Base-by-base conservation (phyloP, 2,888 invertebrate species). In the Drosophila antonietae region DNA sequence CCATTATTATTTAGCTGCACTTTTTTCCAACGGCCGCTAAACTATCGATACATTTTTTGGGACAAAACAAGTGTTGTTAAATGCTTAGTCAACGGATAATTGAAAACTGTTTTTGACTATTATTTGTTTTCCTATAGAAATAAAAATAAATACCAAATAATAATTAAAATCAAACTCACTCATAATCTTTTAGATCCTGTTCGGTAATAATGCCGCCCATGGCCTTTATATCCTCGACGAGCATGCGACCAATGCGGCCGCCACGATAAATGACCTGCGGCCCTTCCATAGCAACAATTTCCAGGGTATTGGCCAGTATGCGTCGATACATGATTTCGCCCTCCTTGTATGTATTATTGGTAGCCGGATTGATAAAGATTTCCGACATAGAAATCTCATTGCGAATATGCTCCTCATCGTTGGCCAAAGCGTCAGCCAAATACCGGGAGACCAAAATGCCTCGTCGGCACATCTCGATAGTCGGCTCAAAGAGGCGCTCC, bases 171-270 rank as follows among this genome's bases (percentile, higher is more conserved):
- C 10, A 12, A 8, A 76, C 93, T 90, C 91, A 97, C 97, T 92
- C 93, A 93, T 96, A 98, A 72, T 94, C 93, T 70, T 93, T 92
- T 90, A 98, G 93, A 93, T 98, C 98, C 58, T 96, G 94, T 81
- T 94, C 94, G 2, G 96, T 96, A 37, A 98, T 94, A 69, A 97
- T 96, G 44, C 97, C 97, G 61, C 96, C 96, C 78, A 95, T 94
- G 0, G 92, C 93, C 83, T 94, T 92, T 28, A 98, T 95, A 90
- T 98, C 98, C 57, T 93, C 80, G 3, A 78, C 94, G 78, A 98
- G 94, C 63, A 92, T 91, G 57, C 94, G 93, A 2, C 92, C 92
- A 61, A 92, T 75, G 15, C 97, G 93, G 0, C 97, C 97, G 0
- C 97, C 97, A 77, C 95, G 95, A 93, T 98, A 97, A 71, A 98